phyloP scores from a whole-genome alignment of 2,113 vertebrate species.

The Lasiurus borealis region DNA sequence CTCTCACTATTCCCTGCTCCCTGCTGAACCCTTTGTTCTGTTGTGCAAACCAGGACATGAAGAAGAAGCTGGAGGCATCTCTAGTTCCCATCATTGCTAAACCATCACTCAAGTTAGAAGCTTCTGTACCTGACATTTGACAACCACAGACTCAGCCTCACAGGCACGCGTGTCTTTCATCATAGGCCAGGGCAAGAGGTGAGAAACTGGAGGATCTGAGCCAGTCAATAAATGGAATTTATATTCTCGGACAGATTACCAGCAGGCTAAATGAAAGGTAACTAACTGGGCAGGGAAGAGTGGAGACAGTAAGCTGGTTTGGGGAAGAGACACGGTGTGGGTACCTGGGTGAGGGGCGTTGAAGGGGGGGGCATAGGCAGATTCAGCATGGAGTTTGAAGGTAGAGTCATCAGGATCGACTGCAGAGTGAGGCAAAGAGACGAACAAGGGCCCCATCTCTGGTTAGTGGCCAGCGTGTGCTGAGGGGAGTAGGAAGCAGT shows the following conservation, averaged over 20 bases:
- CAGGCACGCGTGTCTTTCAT: accelerated
- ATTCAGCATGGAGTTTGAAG: neutral
- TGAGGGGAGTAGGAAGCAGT: too few relatives aligned
- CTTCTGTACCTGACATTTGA: neutral
- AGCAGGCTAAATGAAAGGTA: accelerated
- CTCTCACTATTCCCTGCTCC: neutral
- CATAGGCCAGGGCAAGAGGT: neutral
- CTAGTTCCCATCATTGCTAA: neutral
- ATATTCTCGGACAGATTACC: neutral
- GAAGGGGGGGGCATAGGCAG: accelerated
- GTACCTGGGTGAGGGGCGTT: accelerated
- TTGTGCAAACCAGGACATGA: neutral
- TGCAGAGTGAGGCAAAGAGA: too few relatives aligned
- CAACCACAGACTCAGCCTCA: neutral
- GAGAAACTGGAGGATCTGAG: neutral
- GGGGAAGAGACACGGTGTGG: neutral
- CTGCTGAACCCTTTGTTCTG: neutral
- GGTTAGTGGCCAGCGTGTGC: neutral
- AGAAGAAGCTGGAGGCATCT: accelerated
- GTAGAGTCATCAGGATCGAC: neutral
- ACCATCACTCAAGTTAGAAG: neutral
- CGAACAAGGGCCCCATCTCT: accelerated
- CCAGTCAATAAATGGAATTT: neutral
- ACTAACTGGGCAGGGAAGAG: accelerated
- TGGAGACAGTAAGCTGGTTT: neutral